These are phyloP conservation scores for Sminthopsis crassicaudata DNA, from an alignment of 2,113 vertebrate species.

Conservation along the genomic window DNA sequence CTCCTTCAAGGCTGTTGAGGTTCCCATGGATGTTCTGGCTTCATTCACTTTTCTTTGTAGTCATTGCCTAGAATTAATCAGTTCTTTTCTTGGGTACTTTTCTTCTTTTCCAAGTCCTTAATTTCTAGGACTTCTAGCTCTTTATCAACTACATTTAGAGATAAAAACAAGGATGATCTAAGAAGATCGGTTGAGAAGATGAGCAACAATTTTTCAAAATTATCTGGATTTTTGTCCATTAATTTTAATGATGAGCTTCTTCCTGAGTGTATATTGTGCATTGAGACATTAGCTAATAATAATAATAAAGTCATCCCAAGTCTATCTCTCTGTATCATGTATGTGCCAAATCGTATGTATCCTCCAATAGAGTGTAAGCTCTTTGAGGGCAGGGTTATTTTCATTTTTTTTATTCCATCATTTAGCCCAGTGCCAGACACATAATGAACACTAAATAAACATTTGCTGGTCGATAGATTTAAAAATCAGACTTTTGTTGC, in stretches of 20 bases:
- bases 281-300: background rate
- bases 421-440: background rate
- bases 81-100: background rate
- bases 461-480: background rate
- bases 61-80: background rate
- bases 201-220: background rate
- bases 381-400: background rate
- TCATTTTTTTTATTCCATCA: background rate
- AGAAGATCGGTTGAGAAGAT: background rate
- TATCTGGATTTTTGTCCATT: background rate
- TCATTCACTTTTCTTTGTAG: background rate
- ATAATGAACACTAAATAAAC: background rate
- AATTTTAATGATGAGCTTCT: background rate
- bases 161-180: background rate
- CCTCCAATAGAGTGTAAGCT: background rate
- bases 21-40: background rate
- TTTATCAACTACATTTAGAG: background rate
- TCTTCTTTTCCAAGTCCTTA: background rate
- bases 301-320: background rate
- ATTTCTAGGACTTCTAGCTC: background rate
- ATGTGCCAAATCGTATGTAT: background rate
- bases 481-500: background rate
- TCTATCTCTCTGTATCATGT: background rate
- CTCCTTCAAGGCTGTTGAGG: background rate
- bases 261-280: background rate